Base-by-base conservation (phyloP, 2,797 vertebrate genomes). In the Dallia pectoralis region DNA sequence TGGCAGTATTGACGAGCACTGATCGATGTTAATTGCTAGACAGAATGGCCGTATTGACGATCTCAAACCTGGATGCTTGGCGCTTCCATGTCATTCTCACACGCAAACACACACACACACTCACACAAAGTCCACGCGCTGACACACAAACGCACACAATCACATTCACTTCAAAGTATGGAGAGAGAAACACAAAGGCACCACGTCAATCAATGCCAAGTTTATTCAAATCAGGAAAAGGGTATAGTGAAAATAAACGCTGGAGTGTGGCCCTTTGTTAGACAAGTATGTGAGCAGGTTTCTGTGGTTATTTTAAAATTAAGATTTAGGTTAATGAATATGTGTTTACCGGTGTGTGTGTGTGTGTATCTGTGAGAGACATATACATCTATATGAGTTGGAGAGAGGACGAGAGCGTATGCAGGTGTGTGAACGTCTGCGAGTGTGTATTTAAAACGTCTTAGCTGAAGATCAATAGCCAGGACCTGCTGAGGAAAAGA, bases 21-120 rank as follows among this genome's bases (percentile, higher is more conserved):
- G 91, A 94, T 93, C 91, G 90, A 94, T 94, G 92, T 93, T 93
- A 93, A 94, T 93, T 93, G 92, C 91, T 81, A 86, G 87, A 91
- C 91, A 91, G 91, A 93, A 94, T 92, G 85, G 89, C 85, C 89
- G 86, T 91, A 93, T 93, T 93, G 92, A 93, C 87, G 87, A 79
- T 80, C 22, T 36, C 63, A 33, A 89, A 88, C 83, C 85, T 79
- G 81, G 81, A 82, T 56, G 51, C 19, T 22, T 79, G 81, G 82
- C 82, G n/a, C n/a, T n/a, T n/a, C n/a, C n/a, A n/a, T n/a, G n/a
- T n/a, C n/a, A n/a, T n/a, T n/a, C n/a, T 71, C 76, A 79, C 67
- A 77, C 36, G 40, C 51, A 40, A 59, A 64, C 70, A 48, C 56
- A 47, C 53, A 63, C 22, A 68, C 66, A 25, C 66, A 68, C n/a